A percentile compares a stretch with the other conserved stretches of the same genome.
These are phyloP conservation scores for Perccottus glenii DNA, from an alignment of 2,113 vertebrate genomes.

Conservation along the genomic window DNA sequence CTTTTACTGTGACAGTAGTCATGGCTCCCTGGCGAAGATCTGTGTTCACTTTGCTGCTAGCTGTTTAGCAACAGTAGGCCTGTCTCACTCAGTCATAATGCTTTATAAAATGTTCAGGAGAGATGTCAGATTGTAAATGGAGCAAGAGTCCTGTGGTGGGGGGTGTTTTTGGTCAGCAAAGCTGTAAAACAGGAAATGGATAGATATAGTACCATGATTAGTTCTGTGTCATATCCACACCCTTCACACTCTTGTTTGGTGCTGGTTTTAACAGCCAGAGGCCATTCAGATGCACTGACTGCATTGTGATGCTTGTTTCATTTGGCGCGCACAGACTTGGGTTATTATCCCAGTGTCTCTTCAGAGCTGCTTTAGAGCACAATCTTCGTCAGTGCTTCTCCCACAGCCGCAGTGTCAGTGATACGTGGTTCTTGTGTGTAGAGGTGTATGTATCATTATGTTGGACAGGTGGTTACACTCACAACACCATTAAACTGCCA, in stretches of 20 bases:
- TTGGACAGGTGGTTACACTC: constrained; percentile 7
- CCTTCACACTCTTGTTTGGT: background rate
- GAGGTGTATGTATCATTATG: constrained; percentile 23
- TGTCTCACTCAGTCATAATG: no score
- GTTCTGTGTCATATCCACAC: constrained; percentile 9
- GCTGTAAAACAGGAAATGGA: background rate
- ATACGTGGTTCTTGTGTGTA: constrained; percentile 25
- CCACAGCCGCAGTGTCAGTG: background rate
- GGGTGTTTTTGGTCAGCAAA: no score
- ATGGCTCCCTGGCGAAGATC: no score
- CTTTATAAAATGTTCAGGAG: background rate
- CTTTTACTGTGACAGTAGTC: background rate
- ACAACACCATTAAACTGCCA: background rate
- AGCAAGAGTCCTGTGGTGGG: background rate
- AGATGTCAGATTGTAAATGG: background rate
- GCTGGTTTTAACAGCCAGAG: no score
- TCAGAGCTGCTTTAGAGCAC: no score
- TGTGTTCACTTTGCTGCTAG: background rate
- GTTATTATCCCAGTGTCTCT: background rate
- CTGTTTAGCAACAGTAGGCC: background rate
- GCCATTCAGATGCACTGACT: no score
- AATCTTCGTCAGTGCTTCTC: no score
- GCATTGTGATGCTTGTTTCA: no score
- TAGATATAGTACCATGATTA: background rate
- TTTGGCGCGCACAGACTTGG: no score